These are phyloP conservation scores for Tenualosa ilisha DNA, from an alignment of 2,797 vertebrate species.

Conservation along the genomic window DNA sequence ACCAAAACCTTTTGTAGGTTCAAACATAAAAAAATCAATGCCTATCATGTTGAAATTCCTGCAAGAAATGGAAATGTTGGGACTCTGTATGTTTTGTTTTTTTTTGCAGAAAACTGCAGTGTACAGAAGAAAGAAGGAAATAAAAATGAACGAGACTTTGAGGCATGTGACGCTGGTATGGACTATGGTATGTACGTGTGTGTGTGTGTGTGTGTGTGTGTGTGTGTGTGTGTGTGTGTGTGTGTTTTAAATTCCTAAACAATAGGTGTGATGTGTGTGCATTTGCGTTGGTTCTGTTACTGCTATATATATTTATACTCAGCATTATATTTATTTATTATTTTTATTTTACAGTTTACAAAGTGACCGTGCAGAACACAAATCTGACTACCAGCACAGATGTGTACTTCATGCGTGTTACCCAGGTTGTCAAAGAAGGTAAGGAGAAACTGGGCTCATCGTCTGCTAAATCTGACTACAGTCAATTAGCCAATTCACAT, in stretches of 20 bases:
- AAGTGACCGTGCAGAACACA: constrained; percentile 28
- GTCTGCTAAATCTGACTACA: no score
- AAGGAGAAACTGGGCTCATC: neutral
- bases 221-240: neutral
- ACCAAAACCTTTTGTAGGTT: no score
- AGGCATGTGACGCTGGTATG: constrained; percentile 38
- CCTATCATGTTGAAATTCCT: no score
- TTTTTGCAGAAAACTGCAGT: constrained; percentile 48
- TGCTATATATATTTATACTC: no score
- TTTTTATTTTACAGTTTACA: constrained; percentile 43
- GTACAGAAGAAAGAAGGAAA: constrained; percentile 37
- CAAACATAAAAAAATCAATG: no score
- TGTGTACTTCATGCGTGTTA: constrained; percentile 45
- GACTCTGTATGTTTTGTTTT: neutral
- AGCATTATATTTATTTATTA: no score
- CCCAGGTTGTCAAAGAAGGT: constrained; percentile 51
- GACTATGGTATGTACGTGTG: constrained; percentile 44
- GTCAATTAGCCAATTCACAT: no score
- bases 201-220: neutral
- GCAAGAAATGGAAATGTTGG: no score
- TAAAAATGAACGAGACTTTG: constrained; percentile 22
- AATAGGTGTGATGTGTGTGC: neutral
- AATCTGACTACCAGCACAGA: constrained; percentile 28
- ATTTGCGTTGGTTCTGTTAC: neutral
- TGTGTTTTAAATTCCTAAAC: no score